phyloP scores from a whole-genome alignment of 2,888 invertebrate species.

The Portevinia maculata region DNA sequence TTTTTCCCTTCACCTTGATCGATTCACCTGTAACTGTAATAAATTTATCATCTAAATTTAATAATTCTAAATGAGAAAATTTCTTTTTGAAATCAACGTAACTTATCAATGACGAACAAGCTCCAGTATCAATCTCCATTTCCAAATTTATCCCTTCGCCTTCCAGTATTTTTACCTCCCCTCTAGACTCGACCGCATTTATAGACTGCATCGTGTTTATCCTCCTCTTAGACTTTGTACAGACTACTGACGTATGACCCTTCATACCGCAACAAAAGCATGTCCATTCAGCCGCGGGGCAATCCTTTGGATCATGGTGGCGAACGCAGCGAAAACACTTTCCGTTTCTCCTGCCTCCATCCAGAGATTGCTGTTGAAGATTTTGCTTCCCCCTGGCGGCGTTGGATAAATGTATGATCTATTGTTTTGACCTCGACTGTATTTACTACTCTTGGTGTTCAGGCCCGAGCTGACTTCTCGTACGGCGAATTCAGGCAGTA shows the following conservation, averaged over 20 bases:
- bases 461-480: not conserved
- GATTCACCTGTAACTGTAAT: too few species aligned
- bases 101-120: conserved; percentile 15
- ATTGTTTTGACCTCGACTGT: not conserved
- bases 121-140: too few species aligned
- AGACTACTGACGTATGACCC: too few species aligned
- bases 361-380: not conserved
- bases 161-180: not conserved
- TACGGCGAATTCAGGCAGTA: not conserved
- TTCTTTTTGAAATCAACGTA: conserved; percentile 6
- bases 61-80: conserved; percentile 23
- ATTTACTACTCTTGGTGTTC: not conserved
- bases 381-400: not conserved
- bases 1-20: too few species aligned
- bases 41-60: too few species aligned
- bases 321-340: not conserved
- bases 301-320: not conserved
- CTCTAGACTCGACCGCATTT: not conserved
- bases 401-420: not conserved
- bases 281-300: too few species aligned
- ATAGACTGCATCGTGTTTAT: not conserved
- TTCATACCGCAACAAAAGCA: too few species aligned
- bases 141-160: not conserved
- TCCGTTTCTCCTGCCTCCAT: not conserved
- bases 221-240: too few species aligned